phyloP scores from a whole-genome alignment of 2,888 invertebrate species.

The Hemaris fuciformis region DNA sequence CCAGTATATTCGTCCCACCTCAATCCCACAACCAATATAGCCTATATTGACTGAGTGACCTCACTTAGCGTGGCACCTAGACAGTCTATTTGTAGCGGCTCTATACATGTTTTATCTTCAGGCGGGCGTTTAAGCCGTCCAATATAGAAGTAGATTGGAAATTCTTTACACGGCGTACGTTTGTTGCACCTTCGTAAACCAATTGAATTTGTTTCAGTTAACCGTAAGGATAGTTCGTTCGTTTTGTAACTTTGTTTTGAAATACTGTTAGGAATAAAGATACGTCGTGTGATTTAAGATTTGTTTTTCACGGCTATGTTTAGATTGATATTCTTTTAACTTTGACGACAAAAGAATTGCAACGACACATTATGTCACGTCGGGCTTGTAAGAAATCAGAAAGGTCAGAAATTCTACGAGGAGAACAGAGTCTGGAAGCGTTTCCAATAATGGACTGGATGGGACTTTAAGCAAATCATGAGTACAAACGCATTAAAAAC shows the following conservation, averaged over 20 bases:
- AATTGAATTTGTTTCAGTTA: constrained; percentile 44
- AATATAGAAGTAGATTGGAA: constrained; percentile 47
- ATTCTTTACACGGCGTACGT: constrained; percentile 50
- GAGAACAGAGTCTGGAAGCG: too few species aligned
- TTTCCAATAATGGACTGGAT: too few species aligned
- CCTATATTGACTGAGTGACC: not conserved
- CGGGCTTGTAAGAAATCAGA: too few species aligned
- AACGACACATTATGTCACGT: too few species aligned
- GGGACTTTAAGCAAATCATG: too few species aligned
- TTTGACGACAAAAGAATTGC: too few species aligned
- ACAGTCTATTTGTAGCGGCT: not conserved
- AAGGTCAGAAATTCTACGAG: too few species aligned
- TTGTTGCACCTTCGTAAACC: constrained; percentile 53
- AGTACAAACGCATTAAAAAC: too few species aligned
- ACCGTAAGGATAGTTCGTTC: not conserved
- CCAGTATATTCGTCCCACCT: too few species aligned
- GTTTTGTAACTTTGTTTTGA: not conserved
- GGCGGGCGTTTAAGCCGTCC: constrained; percentile 14
- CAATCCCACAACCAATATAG: not conserved
- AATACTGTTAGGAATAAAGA: not conserved
- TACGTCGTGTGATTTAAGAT: too few species aligned
- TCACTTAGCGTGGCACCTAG: not conserved
- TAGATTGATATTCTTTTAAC: too few species aligned
- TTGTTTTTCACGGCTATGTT: too few species aligned
- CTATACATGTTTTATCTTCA: not conserved